Evolutionary conservation across 30 jellyfish, hydroid and myxozoan genomes (phyloP).

Genomic region (Pseudorhiza aurosa): DNA sequence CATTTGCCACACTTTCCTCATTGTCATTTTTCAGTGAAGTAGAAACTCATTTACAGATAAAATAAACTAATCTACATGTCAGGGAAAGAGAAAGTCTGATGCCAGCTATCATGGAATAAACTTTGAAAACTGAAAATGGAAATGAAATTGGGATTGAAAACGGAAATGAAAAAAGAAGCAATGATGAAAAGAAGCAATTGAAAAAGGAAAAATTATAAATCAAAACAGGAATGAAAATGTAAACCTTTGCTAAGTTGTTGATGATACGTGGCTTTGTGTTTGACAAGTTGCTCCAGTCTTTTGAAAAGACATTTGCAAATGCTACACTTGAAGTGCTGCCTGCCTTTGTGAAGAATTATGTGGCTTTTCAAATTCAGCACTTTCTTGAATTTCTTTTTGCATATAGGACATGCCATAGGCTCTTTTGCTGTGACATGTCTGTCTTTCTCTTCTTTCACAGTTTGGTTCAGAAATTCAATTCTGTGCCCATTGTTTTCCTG

Average conservation of each 20-base stretch:
- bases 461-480: neutral
- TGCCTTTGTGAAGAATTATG: slow-evolving; percentile 41
- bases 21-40: too few relatives aligned
- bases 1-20: too few relatives aligned
- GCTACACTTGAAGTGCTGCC: slow-evolving; percentile 25
- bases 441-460: neutral
- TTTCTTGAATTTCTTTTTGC: slow-evolving; percentile 54
- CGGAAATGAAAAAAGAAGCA: too few relatives aligned
- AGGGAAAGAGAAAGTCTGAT: too few relatives aligned
- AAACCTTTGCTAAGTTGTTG: neutral
- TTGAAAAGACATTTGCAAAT: slow-evolving; percentile 10
- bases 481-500: neutral
- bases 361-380: slow-evolving; percentile 26
- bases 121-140: too few relatives aligned
- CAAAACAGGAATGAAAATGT: too few relatives aligned
- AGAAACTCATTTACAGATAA: too few relatives aligned
- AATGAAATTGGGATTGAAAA: too few relatives aligned
- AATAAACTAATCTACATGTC: too few relatives aligned
- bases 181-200: too few relatives aligned
- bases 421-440: neutral
- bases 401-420: slow-evolving; percentile 34
- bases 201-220: too few relatives aligned
- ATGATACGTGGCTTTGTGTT: slow-evolving; percentile 16
- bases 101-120: too few relatives aligned
- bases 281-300: neutral